Percentiles rank a stretch among this genome's conserved stretches.
phyloP scores from a whole-genome alignment of 2,113 vertebrate genomes.

The Phalacrocorax aristotelis region DNA sequence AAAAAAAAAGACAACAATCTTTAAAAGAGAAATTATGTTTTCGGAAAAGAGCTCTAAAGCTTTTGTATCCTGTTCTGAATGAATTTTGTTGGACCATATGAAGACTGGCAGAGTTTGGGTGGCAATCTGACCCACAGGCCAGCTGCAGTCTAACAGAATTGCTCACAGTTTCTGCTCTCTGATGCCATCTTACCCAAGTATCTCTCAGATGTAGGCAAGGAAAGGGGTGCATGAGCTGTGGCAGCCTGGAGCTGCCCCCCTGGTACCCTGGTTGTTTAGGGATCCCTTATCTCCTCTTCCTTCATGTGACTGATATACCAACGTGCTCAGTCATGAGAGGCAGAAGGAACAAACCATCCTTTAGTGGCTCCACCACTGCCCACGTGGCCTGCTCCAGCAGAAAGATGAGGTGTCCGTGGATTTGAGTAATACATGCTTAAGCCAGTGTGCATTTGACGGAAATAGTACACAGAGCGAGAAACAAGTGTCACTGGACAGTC shows the following conservation, averaged over 20 bases:
- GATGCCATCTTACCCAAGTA: not conserved
- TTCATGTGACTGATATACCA: accelerated
- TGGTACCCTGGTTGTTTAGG: not conserved
- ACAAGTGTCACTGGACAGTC: not conserved
- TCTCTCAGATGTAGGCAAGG: not conserved
- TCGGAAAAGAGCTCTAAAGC: not conserved
- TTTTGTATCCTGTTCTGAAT: not conserved
- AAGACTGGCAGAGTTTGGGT: not conserved
- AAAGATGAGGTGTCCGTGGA: not conserved
- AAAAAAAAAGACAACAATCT: not conserved
- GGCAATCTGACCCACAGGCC: not conserved
- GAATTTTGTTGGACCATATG: not conserved
- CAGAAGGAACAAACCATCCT: not conserved
- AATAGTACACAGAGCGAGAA: not conserved
- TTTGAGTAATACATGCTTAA: not conserved
- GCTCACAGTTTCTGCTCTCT: not conserved
- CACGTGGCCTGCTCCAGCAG: not conserved
- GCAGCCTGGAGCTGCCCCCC: not conserved
- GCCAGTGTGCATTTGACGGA: not conserved
- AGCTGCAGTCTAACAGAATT: not conserved
- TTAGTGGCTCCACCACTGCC: not conserved
- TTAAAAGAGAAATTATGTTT: not conserved
- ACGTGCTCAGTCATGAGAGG: not conserved
- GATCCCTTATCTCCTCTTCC: not conserved
- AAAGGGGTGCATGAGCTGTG: not conserved